These are phyloP conservation scores for Sycophila texana DNA, from an alignment of 2,888 invertebrate genomes.

Conservation along the genomic window DNA sequence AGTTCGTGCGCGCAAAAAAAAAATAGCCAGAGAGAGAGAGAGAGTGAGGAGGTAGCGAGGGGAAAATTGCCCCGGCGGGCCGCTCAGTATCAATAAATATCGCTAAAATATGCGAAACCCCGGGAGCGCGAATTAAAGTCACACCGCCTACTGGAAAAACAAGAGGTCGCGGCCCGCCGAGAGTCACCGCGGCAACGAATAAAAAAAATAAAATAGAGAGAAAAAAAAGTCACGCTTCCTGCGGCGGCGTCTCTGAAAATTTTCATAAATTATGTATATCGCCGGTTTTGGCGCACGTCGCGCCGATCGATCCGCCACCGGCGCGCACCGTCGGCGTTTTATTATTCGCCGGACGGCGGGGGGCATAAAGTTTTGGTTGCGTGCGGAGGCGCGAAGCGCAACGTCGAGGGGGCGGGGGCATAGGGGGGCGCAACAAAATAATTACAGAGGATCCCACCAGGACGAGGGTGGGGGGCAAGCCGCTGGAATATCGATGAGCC, in stretches of 20 bases:
- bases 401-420: neutral
- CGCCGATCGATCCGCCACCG: slow-evolving; percentile 26
- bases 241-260: slow-evolving; percentile 10
- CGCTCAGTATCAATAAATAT: slow-evolving; percentile 19
- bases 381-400: slow-evolving; percentile 3
- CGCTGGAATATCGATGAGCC: slow-evolving; percentile 41
- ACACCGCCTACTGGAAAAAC: neutral
- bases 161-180: too few species aligned
- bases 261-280: slow-evolving; percentile 40
- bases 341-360: slow-evolving; percentile 24
- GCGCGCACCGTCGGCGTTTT: slow-evolving; percentile 29
- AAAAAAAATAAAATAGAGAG: slow-evolving; percentile 4
- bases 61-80: neutral
- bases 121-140: slow-evolving; percentile 26
- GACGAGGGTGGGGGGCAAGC: neutral
- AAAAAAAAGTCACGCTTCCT: neutral
- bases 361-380: slow-evolving; percentile 23
- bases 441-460: slow-evolving; percentile 8
- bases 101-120: slow-evolving; percentile 22
- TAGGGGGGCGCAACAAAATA: slow-evolving; percentile 22
- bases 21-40: too few species aligned
- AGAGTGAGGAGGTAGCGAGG: neutral
- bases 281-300: neutral
- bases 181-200: neutral
- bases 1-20: neutral